Evolutionary conservation across 1,140 invertebrate genomes (phyloP), one percentile per base, ranked within the genome.

Genomic region (Stratiolaelaps scimitus): DNA sequence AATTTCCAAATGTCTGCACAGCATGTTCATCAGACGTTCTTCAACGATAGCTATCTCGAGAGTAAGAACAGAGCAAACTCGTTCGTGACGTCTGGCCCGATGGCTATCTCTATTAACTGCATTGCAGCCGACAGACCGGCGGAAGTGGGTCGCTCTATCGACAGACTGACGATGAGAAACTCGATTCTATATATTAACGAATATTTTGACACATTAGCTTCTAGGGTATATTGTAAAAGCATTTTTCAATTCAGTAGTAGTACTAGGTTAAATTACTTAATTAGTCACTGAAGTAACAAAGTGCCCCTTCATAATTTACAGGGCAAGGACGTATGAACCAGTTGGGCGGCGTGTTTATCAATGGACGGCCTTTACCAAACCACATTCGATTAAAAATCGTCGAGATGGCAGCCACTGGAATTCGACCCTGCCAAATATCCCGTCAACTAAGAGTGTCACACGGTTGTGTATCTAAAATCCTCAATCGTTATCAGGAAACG

Each of bases 401-500:
- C 7, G 76, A 78, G 70, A 73, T 78, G 76, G 77, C 77, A 1
- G 73, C 75, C 1, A 70, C 73, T 26, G 77, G 77, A 2, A 70
- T 79, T 15, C 69, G 78, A 46, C 77, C 78, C 2, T 78, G 78
- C 66, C 74, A 77, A 7, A 78, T 78, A 28, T 76, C 73, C 43
- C 69, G 77, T 7, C 74, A 79, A 64, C 69, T 78, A 6, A 69
- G 77, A 48, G 78, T 79, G 0, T 74, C 72, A 15, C 75, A 76
- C 66, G 75, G 75, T 23, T 78, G 76, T 68, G 75, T 77, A 15
- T 75, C 73, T 29, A 77, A 76, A 68, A 77, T 76, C 66, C 70
- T 76, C 48, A 75, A 76, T 68, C 65, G 71, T 48, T 72, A 72
- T 67, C 84, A 87, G 75, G 80, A 80, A 69, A 80, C 78, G 4